Percentiles rank a stretch among this genome's conserved stretches.
Evolutionary conservation across 2,113 vertebrate genomes (phyloP).

Genomic region (Serilophus lunatus): DNA sequence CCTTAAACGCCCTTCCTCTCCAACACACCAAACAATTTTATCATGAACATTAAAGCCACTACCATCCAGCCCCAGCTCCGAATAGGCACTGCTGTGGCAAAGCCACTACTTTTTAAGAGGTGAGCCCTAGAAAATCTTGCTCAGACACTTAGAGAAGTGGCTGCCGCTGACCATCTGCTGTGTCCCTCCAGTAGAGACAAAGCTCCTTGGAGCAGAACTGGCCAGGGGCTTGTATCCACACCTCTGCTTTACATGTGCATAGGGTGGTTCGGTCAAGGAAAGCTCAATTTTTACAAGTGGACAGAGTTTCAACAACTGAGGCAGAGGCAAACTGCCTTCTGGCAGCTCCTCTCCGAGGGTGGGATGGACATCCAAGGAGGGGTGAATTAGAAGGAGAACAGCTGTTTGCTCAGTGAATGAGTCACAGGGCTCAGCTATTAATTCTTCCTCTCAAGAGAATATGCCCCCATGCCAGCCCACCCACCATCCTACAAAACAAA

Average conservation of each 20-base stretch:
- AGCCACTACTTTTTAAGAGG: not conserved
- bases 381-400: conserved; percentile 27
- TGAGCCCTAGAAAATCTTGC: not conserved
- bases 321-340: not conserved
- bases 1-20: not conserved
- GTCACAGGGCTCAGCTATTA: conserved; percentile 25
- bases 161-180: fast-evolving
- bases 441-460: conserved; percentile 32
- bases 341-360: not conserved
- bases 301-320: not conserved
- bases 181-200: fast-evolving
- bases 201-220: not conserved
- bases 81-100: not conserved
- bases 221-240: fast-evolving
- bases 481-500: conserved; percentile 33
- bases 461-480: conserved; percentile 34
- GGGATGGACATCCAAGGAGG: conserved; percentile 28
- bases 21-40: not conserved
- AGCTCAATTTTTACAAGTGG: not conserved
- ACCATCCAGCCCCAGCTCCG: not conserved
- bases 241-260: fast-evolving
- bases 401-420: conserved; percentile 31
- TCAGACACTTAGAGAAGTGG: not conserved
- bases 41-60: not conserved
- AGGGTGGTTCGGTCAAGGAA: fast-evolving